Base-by-base conservation (phyloP, 2,113 vertebrate species). In the Apeltes quadracus region DNA sequence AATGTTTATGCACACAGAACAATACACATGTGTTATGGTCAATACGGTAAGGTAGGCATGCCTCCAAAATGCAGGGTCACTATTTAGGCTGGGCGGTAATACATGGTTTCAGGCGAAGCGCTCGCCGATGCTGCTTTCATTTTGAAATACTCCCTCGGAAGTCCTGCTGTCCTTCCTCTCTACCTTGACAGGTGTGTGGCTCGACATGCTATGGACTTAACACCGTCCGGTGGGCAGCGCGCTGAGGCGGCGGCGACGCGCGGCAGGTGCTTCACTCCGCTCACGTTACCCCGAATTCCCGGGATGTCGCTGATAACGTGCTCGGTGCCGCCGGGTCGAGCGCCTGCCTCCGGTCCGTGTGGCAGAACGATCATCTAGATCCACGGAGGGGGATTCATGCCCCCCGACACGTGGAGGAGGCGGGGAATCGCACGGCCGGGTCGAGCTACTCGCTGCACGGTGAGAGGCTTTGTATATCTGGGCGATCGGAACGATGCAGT, bases 381-480 rank as follows among this genome's bases (percentile, higher is more conserved):
- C 64, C 51, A 9, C 9, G 36, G 74, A 68, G 64, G 81, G 68
- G 81, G 86, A 65, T 91, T 88, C 61, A 44, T 68, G 77, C 72
- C 39, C 71, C 5, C 84, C 71, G 69, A 82, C 69, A 79, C 20
- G 81, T 77, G 58, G 9, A 25, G 41, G 44, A 72, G 65, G 65
- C 65, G 78, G 84, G 74, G 15, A 2, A 44, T 14, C 27, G 66
- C 39, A 3, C 46, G 70, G 71, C n/a, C n/a, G 27, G 20, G 0
- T 50, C 15, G 4, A 13, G 11, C 39, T 64, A 1, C 38, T 5
- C 58, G 29, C 12, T 38, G 36, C 0, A 73, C 36, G 81, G 90
- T 88, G 27, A 85, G 87, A 27, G 36, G 10, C 3, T 64, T 25
- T 58, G 27, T 5, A 39, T 75, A 4, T 43, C 32, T 23, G 7